Base-by-base conservation (phyloP, 2,888 invertebrate species). In the Loripinus fragilis region DNA sequence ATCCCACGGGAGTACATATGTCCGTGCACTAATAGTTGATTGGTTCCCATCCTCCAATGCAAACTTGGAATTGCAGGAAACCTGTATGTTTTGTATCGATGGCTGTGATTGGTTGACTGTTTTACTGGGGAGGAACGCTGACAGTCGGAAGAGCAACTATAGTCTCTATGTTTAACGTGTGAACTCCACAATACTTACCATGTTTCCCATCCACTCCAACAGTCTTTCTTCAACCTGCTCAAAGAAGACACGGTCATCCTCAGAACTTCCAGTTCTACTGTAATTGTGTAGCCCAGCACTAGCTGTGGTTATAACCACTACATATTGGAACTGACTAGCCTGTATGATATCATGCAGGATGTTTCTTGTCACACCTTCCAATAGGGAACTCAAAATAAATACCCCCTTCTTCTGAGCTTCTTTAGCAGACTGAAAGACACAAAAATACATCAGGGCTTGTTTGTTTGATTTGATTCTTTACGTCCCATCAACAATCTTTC, bases 301-400 rank as follows among this genome's bases (percentile, higher is more conserved):
- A 1, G 95, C 94, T 33, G 95, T 94, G 23, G 95, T 95, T 82
- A 96, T 94, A 2, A 96, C 93, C 7, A 95, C 94, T 78, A 95
- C 95, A 87, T 95, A 95, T 12, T 95, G 94, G 78, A 96, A 95
- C 50, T 94, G 93, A 92, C 96, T 96, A 85, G 95, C 95, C 8
- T 94, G 93, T 42, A 96, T 94, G 33, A 96, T 95, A 85, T 96
- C 95, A 83, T 94, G 94, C 60, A 96, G 94, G 15, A 95, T 95
- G 66, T 94, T 93, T 20, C 95, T 93, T 75, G 95, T 95, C 20
- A 95, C 95, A 15, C 94, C 94, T 30, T 94, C 94, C 76, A 95
- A 92, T 80, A 95, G 94, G 0, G 95, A 94, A 78, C 95, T 95
- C 55, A 96, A 95, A 17, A 96, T 95, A 55, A 95, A 94, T 0